These are phyloP conservation scores for Seriola rivoliana DNA, from an alignment of 2,113 vertebrate genomes.

Conservation along the genomic window DNA sequence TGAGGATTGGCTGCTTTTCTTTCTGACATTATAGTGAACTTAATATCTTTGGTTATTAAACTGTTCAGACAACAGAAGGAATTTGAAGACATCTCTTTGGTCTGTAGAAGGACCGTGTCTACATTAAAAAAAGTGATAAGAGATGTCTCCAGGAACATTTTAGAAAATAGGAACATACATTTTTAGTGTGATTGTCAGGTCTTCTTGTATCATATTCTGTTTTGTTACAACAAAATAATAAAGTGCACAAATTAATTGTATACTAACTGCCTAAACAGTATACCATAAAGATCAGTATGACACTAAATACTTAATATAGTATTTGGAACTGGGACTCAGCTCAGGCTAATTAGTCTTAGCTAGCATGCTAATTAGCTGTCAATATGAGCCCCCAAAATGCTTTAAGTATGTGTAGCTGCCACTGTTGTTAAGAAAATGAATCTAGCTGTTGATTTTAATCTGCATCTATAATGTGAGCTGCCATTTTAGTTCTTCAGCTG, in stretches of 20 bases:
- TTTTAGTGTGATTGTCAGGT: neutral
- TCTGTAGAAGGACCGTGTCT: too few species aligned
- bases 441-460: conserved; percentile 6
- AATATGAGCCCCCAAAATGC: conserved; percentile 31
- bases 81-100: too few species aligned
- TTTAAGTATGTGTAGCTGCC: conserved; percentile 2
- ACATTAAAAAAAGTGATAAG: too few species aligned
- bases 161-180: too few species aligned
- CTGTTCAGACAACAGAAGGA: too few species aligned
- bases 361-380: conserved; percentile 45
- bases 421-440: neutral
- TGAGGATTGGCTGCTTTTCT: neutral
- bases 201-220: neutral
- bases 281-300: neutral
- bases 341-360: conserved; percentile 23
- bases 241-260: neutral
- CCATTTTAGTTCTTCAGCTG: conserved; percentile 44
- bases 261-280: neutral
- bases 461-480: neutral
- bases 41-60: too few species aligned
- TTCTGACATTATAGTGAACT: neutral
- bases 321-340: neutral
- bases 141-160: too few species aligned
- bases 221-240: too few species aligned
- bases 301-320: neutral